Conservation (phyloP, 2,113 vertebrate species). For the Ptyas mucosa region DNA sequence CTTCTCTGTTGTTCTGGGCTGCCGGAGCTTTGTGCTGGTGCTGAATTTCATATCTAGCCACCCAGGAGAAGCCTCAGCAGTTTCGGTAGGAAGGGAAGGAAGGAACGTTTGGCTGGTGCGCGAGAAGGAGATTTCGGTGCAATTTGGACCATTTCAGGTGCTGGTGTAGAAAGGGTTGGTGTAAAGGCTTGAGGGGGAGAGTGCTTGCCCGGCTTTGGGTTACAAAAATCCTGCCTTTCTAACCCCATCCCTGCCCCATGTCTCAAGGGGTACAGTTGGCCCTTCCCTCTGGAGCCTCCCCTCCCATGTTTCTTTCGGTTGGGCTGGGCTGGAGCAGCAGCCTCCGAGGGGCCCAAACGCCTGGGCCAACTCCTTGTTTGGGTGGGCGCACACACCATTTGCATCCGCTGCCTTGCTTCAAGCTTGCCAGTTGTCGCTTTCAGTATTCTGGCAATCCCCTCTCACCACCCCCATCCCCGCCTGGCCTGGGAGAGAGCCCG, state of each 20-base stretch:
- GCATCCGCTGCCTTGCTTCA: not conserved
- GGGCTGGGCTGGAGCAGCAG: not conserved
- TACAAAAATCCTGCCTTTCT: not conserved
- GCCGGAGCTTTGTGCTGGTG: not conserved
- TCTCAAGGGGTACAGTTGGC: not conserved
- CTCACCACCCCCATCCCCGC: not conserved
- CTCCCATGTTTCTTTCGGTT: not conserved
- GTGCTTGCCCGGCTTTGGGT: not conserved
- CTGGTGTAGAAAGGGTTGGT: not conserved
- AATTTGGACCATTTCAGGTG: not conserved
- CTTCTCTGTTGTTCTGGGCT: not conserved
- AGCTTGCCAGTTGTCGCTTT: not conserved
- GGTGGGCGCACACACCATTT: not conserved
- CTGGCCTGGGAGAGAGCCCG: not conserved
- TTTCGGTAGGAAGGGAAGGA: not conserved
- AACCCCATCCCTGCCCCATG: not conserved
- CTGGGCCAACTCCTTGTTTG: not conserved
- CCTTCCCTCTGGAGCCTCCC: not conserved
- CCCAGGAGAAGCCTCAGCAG: too few relatives aligned
- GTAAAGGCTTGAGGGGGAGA: not conserved
- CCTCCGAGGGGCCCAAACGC: not conserved
- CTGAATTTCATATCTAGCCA: not conserved
- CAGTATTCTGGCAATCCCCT: not conserved
- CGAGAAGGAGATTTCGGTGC: not conserved
- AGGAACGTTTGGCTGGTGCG: not conserved